Evolutionary conservation across 2,113 vertebrate species (phyloP), one percentile per base, ranked within the genome.

Genomic region (Callaeas wilsoni): DNA sequence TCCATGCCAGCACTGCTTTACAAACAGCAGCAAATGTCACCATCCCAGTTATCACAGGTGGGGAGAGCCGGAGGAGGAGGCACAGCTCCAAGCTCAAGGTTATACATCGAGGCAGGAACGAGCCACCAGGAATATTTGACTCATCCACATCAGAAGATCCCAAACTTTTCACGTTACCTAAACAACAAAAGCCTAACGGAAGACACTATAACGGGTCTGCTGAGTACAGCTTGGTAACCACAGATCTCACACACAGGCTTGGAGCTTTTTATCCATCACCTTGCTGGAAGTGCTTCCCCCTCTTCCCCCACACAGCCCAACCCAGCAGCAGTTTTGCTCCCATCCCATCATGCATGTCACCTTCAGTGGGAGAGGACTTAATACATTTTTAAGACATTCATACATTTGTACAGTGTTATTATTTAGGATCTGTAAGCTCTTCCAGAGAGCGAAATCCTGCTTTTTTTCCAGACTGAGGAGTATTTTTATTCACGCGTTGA

Each of bases 1-100:
- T 47, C 67, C 71, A 13, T 44, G 84, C 60, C 74, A 62, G 50
- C 25, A 3, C 44, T 53, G 67, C 82, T 64, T 64, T 27, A 79
- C 56, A 57, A 85, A 85, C 37, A 87, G 81, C 74, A 85, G 67
- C 53, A 80, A 90, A 93, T 75, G 53, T 83, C 9, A 5, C 83
- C 44, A 74, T n/a, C 62, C 65, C 84, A 46, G 77, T 52, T 87
- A 71, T 18, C 88, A 20, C 46, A 76, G 79, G 62, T 93, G 85
- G 63, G 55, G 71, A 90, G 69, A 87, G 76, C n/a, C 0, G 0
- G 70, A 65, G 85, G 59, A 94, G 55, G 37, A 46, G 90, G 87
- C 75, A 93, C 46, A 83, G 75, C 46, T 93, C 85, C 92, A 94
- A 90, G 32, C n/a, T 35, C 88, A 92, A 85, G 78, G 81, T 91